Percentiles rank a stretch among this genome's conserved stretches.
These are phyloP conservation scores for Epinotia bilunana DNA, from an alignment of 2,888 invertebrate genomes.

Conservation along the genomic window DNA sequence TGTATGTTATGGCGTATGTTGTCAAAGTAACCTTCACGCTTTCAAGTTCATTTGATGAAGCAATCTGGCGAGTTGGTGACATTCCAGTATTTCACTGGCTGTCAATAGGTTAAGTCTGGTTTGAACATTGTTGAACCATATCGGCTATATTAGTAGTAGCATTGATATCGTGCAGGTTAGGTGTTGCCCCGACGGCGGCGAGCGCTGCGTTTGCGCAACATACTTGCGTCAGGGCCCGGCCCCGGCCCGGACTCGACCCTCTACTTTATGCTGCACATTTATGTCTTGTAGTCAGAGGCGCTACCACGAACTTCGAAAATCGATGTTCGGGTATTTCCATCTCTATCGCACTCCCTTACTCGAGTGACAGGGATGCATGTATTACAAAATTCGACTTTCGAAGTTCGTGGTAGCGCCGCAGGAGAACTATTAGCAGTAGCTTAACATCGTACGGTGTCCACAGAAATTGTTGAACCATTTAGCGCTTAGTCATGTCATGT, in stretches of 20 bases:
- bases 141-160: background rate
- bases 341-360: too few relatives aligned
- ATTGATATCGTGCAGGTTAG: constrained; percentile 33
- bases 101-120: background rate
- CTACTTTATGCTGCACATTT: constrained; percentile 22
- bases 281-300: constrained; percentile 2
- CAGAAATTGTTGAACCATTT: background rate
- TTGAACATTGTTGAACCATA: background rate
- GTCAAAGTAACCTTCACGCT: background rate
- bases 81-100: background rate
- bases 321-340: too few relatives aligned
- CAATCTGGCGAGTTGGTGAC: too few relatives aligned
- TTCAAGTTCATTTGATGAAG: background rate
- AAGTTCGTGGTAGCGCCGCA: too few relatives aligned
- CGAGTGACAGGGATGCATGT: too few relatives aligned
- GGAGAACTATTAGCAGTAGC: background rate
- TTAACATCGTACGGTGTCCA: background rate
- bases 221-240: constrained; percentile 56
- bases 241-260: constrained; percentile 45
- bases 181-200: constrained; percentile 38
- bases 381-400: too few relatives aligned
- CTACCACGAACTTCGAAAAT: too few relatives aligned
- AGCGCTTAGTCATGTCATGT: background rate
- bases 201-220: constrained; percentile 56
- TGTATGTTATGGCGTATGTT: background rate